Evolutionary conservation across 2,113 vertebrate genomes (phyloP).

Genomic region (Actenoides lindsayi): DNA sequence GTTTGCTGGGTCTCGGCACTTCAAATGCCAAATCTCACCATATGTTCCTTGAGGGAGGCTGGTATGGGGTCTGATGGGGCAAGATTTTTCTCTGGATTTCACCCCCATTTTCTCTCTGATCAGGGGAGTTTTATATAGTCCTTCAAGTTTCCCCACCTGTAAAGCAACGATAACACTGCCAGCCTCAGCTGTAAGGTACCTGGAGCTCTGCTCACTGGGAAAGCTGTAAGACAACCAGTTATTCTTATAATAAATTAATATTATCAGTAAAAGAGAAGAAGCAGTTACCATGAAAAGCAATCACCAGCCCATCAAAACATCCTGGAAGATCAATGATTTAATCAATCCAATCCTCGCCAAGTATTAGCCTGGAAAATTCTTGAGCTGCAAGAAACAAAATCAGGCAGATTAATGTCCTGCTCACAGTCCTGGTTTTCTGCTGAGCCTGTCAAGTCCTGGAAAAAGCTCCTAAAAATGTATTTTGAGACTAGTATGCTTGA

Average conservation of each 20-base stretch:
- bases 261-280: not conserved
- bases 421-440: not conserved
- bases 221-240: not conserved
- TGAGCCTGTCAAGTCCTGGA: not conserved
- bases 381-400: not conserved
- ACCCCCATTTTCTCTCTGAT: not conserved
- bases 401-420: not conserved
- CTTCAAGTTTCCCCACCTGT: not conserved
- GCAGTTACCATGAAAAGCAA: not conserved
- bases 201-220: not conserved
- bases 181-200: not conserved
- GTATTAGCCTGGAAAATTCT: not conserved
- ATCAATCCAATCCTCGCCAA: not conserved
- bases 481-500: constrained; percentile 2
- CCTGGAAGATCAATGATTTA: not conserved
- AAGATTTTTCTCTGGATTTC: not conserved
- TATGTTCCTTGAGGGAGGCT: accelerated
- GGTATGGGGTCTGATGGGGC: accelerated
- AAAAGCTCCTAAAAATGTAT: constrained; percentile 29
- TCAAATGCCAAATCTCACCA: not conserved
- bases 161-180: not conserved
- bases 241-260: not conserved
- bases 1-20: not conserved
- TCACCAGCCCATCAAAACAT: not conserved
- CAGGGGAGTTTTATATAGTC: not conserved